phyloP scores from a whole-genome alignment of 2,113 vertebrate species.

The rat (Rattus norvegicus) region GRCr8 NC_086023.1:75583001-75583500 shows the following conservation, averaged over 20 bases:
- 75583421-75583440: not conserved
- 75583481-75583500: slow-evolving; percentile 13
- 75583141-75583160: slow-evolving; percentile 23
- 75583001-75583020: slow-evolving; percentile 48
- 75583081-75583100: not conserved
- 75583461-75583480: not conserved
- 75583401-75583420: slow-evolving; percentile 27
- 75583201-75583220: not conserved
- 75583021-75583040: slow-evolving; percentile 7
- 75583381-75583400: slow-evolving; percentile 1
- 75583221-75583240: not conserved
- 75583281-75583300: slow-evolving; percentile 22
- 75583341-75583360: not conserved
- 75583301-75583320: not conserved
- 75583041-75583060: not conserved
- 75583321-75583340: slow-evolving; percentile 45
- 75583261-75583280: not conserved
- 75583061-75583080: slow-evolving; percentile 41
- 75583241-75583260: not conserved
- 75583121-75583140: not conserved
- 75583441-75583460: not conserved
- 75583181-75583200: not conserved
- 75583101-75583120: not conserved
- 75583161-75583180: slow-evolving; percentile 32
- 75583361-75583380: not conserved